Evolutionary conservation across 2,888 invertebrate species (phyloP), one percentile per base, ranked within the genome.

Genomic region (Protophormia terraenovae): DNA sequence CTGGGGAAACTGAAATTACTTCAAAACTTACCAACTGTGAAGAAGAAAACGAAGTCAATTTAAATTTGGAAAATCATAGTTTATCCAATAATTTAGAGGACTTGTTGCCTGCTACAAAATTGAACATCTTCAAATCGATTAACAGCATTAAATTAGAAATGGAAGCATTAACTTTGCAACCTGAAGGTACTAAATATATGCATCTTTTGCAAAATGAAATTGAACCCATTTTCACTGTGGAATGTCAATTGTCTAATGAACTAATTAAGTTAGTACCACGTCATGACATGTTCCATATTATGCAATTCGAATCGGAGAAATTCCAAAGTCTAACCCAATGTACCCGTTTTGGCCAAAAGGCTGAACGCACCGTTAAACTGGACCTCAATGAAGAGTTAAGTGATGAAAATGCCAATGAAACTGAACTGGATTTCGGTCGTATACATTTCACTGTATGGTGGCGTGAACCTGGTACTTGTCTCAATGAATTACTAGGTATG

Each of bases 251-350:
- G 29, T 90, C 91, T 3, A 85, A 89, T 50, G 90, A 91, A 1
- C 76, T 91, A 14, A 90, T 91, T n/a, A 83, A 87, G n/a, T 41
- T 86, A 1, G 88, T 90, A 82, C 87, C 89, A 29, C 90, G 90
- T 32, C 85, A 80, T 16, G 88, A 90, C 32, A 90, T 91, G 91
- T 91, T 90, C 66, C 89, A 91, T 38, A 86, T 90, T 27, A 91
- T 91, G 91, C 91, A 91, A 89, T 91, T 91, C 84, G 91, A 91
- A 86, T 91, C 91, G 81, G 91, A 91, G 72, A 91, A 91, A 53
- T 91, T 91, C 72, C 90, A 91, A 55, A 90, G 90, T 71, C 87
- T 91, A n/a, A 91, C 91, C 4, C 91, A 91, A 73, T 91, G 91
- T 64, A 90, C 91, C 3, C 91, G 91, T 27, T 91, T 91, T 22